Base-by-base conservation (phyloP, 2,113 vertebrate species). In the Thunnus maccoyii region DNA sequence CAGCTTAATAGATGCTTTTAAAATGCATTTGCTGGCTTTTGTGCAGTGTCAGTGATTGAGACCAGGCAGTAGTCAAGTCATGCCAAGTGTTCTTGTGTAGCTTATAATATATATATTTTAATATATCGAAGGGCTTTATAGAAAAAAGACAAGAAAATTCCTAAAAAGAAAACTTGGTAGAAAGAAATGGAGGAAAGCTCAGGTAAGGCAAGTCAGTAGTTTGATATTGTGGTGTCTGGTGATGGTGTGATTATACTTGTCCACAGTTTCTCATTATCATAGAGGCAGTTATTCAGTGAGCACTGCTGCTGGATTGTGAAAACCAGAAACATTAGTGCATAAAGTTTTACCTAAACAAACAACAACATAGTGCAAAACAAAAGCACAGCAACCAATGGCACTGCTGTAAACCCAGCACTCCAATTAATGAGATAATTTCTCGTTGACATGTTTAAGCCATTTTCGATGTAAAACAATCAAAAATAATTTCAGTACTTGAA, bases 221-320 rank as follows among this genome's bases (percentile, higher is more conserved):
- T 16, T 73, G 62, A 72, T 20, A 51, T 16, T 36, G 36, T 32
- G 30, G 30, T 58, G 9, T 72, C 41, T 56, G 16, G 48, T 44
- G 20, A 56, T 69, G 70, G n/a, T 72, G 66, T 68, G 18, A 58
- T 51, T 9, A 60, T 9, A 15, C 60, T 55, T 32, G 14, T 9
- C 36, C 18, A 4, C 54, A 27, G 30, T 72, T 75, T 86, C 32
- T 69, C 51, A 64, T 74, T 51, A 63, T 8, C 10, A 62, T 18
- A 41, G 60, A 81, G 50, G 3, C 51, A 54, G 9, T 54, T 58
- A 46, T 27, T 10, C 56, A 51, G 46, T 25, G 20, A 67, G 3
- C 18, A 22, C 44, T 36, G 25, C 25, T 57, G 20, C 22, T 55
- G 8, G 17, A 56, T 72, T 48, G 36, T 18, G 22, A 5, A 72